Evolutionary conservation across 2,888 invertebrate species (phyloP), one percentile per base, ranked within the genome.

Genomic region (Sinelater perroti): DNA sequence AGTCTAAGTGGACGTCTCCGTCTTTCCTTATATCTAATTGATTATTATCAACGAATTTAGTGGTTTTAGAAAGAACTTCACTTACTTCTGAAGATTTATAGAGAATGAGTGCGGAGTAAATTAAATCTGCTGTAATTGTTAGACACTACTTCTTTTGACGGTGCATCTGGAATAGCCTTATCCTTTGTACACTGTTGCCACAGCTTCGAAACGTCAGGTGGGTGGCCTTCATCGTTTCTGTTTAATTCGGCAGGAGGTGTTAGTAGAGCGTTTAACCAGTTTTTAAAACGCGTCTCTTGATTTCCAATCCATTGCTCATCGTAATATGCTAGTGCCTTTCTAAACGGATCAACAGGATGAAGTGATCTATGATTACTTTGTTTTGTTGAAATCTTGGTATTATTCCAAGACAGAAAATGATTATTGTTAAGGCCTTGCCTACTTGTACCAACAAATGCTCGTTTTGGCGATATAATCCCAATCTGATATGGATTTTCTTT

Each of bases 1-100:
- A 82, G 78, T 96, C 93, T 45, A 91, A 83, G 73, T 93, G 91
- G 4, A 95, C 78, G 77, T 91, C 88, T 57, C 88, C 85, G 75
- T 95, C 95, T 17, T 82, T 81, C 53, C 95, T 81, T 24, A 95
- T 87, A 7, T 82, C 77, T 20, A 95, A 80, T n/a, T 88, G 82
- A 56, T 88, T 86, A 61, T 87, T 87, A 65, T 92, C 90, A 18
- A 95, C 85, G n/a, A n/a, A n/a, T n/a, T n/a, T n/a, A n/a, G n/a
- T n/a, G 0, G 92, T 80, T 73, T 88, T 90, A 7, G 84, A 79
- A 51, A 92, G 83, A 0, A 91, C 88, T 67, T 84, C 82, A 1
- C 85, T 79, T 3, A 77, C 67, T 50, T 70, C 70, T 2, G 56
- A 18, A 0, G 71, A 70, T 46, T 61, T 62, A 72, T 56, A 87